These are phyloP conservation scores for Melanerpes aurifrons DNA, from an alignment of 2,113 vertebrate species.

Conservation along the genomic window DNA sequence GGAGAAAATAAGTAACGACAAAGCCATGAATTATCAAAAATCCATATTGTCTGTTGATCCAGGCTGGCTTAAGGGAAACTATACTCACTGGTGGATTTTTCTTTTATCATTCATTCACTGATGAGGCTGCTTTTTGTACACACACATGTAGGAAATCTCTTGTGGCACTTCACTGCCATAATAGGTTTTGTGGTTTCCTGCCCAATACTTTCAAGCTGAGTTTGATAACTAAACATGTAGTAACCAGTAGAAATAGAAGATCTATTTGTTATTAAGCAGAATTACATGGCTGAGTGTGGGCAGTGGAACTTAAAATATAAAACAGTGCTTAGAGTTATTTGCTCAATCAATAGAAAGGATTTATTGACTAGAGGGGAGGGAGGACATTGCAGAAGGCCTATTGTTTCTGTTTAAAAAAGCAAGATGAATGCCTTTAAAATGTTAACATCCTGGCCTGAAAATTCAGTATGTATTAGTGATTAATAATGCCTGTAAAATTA, in stretches of 20 bases:
- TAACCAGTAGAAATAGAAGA: conserved; percentile 70
- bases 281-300: conserved; percentile 65
- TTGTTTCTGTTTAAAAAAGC: conserved; percentile 69
- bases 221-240: conserved; percentile 69
- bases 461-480: conserved; percentile 68
- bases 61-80: conserved; percentile 70
- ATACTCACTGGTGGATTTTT: conserved; percentile 70
- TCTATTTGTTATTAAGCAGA: conserved; percentile 72
- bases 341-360: conserved; percentile 74
- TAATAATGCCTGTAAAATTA: conserved; percentile 74
- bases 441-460: conserved; percentile 57
- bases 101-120: conserved; percentile 70
- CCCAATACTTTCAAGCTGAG: conserved; percentile 46
- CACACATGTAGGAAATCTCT: conserved; percentile 60
- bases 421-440: conserved; percentile 77
- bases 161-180: conserved; percentile 36
- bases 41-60: conserved; percentile 70
- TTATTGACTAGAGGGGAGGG: conserved; percentile 63
- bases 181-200: conserved; percentile 54
- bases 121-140: conserved; percentile 67
- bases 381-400: conserved; percentile 56
- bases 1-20: conserved; percentile 67
- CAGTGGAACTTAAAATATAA: conserved; percentile 73
- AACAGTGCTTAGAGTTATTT: conserved; percentile 73
- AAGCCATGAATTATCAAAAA: conserved; percentile 77